phyloP scores from a whole-genome alignment of 1,140 invertebrate species.

The Conus ventricosus region DNA sequence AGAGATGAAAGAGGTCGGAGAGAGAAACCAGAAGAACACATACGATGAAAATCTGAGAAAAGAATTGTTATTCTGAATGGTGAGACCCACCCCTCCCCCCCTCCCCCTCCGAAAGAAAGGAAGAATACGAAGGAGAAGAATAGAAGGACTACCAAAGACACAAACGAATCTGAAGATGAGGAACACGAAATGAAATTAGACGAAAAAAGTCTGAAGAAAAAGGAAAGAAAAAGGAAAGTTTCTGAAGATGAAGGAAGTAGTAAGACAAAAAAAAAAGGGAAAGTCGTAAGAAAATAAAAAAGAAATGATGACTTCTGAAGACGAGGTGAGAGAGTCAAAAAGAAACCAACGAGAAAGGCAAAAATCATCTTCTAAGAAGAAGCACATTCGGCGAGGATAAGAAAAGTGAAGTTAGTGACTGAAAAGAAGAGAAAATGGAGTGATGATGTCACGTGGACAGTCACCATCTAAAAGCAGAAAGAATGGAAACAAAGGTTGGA shows the following conservation, averaged over 20 bases:
- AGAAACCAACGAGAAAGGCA: constrained; percentile 28
- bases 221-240: constrained; percentile 26
- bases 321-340: background rate
- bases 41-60: background rate
- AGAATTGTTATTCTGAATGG: constrained; percentile 5
- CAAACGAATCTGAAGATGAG: constrained; percentile 33
- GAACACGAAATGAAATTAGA: constrained; percentile 25
- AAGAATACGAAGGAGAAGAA: background rate
- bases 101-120: too few relatives aligned
- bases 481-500: background rate
- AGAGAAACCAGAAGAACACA: background rate
- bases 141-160: constrained; percentile 41
- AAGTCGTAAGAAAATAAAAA: constrained; percentile 10
- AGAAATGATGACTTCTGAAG: background rate
- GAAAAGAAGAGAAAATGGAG: constrained; percentile 18
- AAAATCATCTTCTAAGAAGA: background rate
- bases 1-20: background rate
- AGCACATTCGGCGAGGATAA: background rate
- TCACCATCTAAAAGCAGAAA: background rate
- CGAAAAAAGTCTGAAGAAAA: constrained; percentile 28
- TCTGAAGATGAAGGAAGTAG: constrained; percentile 13
- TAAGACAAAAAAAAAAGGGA: background rate
- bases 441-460: background rate
- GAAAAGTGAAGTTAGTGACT: constrained; percentile 6
- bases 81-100: too few relatives aligned